Evolutionary conservation across 2,113 vertebrate species (phyloP), one percentile per base, ranked within the genome.

Genomic region (Lota lota): DNA sequence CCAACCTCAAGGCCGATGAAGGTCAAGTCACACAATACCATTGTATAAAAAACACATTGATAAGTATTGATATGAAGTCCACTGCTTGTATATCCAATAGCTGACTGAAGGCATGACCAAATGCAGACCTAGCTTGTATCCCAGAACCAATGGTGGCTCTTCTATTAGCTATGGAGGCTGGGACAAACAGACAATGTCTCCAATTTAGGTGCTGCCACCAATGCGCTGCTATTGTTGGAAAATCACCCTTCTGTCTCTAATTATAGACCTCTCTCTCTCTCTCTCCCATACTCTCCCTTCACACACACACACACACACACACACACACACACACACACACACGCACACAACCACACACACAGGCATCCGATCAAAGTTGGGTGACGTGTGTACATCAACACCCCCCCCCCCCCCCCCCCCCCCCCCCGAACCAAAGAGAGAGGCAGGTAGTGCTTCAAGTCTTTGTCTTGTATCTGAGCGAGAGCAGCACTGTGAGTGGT

Each of bases 191-290:
- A 72, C 70, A 72, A 72, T 54, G 22, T 36, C 67, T 36, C 58
- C 60, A 61, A 64, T 62, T 67, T 40, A 53, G 50, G 53, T 57
- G 20, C 24, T 75, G 64, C 18, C 53, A 57, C 74, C 70, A 73
- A 58, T 79, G 54, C 68, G 69, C 62, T 58, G 65, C 80, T 75
- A 72, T 83, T 88, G 78, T 78, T 72, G 50, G 77, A 53, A 72
- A 28, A 36, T 72, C 78, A 70, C 75, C 76, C 74, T 79, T 87
- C 77, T 84, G 83, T 76, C 67, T 75, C 88, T 83, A 86, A 83
- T 85, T 85, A 81, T 87, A 81, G 79, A 60, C 24, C 14, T 61
- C 69, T 70, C 72, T 68, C 61, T 68, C 63, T 80, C 67, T 62
- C 74, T 73, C 64, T 74, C 63, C 82, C 64, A 68, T 69, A 68